Conservation (phyloP, 1,140 invertebrate species). For the Zaprionus vittiger region DNA sequence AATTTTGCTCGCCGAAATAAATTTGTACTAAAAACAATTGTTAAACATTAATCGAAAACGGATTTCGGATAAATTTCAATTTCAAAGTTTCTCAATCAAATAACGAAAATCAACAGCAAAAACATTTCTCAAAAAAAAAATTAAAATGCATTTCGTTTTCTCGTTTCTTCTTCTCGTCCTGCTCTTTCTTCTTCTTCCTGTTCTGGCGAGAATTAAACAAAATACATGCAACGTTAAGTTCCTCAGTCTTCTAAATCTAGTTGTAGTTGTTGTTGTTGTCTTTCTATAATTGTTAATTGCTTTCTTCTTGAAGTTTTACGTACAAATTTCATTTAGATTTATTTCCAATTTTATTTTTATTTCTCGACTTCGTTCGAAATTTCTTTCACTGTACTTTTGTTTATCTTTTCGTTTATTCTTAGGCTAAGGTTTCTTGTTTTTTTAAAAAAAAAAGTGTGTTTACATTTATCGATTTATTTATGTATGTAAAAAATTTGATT, state of each 20-base stretch:
- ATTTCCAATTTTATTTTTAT: conserved; percentile 21
- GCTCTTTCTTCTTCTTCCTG: conserved; percentile 29
- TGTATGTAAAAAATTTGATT: conserved; percentile 82
- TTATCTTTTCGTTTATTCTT: conserved; percentile 33
- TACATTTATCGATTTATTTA: conserved; percentile 79
- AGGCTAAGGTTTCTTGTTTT: conserved; percentile 23
- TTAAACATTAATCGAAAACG: conserved; percentile 77
- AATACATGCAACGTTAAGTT: conserved; percentile 56
- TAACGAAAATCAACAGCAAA: conserved; percentile 81
- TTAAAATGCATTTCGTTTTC: conserved; percentile 26
- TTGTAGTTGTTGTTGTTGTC: conserved; percentile 62
- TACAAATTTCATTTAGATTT: conserved; percentile 60
- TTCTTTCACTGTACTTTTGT: conserved; percentile 8
- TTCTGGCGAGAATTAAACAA: conserved; percentile 18
- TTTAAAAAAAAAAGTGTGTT: conserved; percentile 76
- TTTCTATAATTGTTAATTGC: conserved; percentile 53
- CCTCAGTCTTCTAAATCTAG: conserved; percentile 82
- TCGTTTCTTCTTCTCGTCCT: conserved; percentile 18
- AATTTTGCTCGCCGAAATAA: conserved; percentile 68
- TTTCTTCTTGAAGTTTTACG: conserved; percentile 67
- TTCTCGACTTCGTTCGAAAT: conserved; percentile 25
- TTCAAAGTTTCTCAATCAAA: conserved; percentile 43
- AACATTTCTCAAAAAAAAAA: conserved; percentile 60
- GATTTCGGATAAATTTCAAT: conserved; percentile 28
- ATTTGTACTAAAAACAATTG: conserved; percentile 78